These are phyloP conservation scores for Oxyscelio sp. DNA, from an alignment of 2,888 invertebrate species.

Conservation along the genomic window DNA sequence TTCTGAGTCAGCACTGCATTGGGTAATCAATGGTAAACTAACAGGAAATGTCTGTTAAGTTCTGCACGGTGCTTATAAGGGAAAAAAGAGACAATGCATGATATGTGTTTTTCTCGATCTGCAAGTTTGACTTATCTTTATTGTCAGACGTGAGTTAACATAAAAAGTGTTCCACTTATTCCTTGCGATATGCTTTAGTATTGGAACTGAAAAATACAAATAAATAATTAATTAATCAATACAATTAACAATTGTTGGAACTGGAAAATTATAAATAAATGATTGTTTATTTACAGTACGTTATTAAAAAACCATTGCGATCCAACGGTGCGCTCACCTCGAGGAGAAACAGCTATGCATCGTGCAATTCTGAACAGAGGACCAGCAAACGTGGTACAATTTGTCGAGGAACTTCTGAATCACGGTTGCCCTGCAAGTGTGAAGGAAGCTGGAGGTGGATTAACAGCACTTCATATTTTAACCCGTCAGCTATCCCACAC, in stretches of 20 bases:
- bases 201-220: no score
- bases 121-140: background rate
- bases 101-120: background rate
- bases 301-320: slow-evolving; percentile 84
- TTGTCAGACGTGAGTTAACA: background rate
- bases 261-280: no score
- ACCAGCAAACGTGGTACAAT: slow-evolving; percentile 80
- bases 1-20: slow-evolving; percentile 25
- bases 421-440: slow-evolving; percentile 85
- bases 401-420: slow-evolving; percentile 83
- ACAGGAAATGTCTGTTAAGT: slow-evolving; percentile 16
- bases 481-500: slow-evolving; percentile 83
- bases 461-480: slow-evolving; percentile 84
- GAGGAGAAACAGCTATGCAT: slow-evolving; percentile 87
- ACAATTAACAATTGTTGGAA: no score
- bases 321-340: slow-evolving; percentile 84
- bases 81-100: background rate
- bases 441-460: slow-evolving; percentile 85
- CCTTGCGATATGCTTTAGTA: background rate
- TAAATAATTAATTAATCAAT: no score
- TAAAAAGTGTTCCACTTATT: background rate
- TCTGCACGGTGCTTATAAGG: background rate
- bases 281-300: no score
- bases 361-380: slow-evolving; percentile 83
- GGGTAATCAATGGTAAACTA: slow-evolving; percentile 20